phyloP scores from a whole-genome alignment of 1,140 invertebrate genomes.

The Orussus abietinus region DNA sequence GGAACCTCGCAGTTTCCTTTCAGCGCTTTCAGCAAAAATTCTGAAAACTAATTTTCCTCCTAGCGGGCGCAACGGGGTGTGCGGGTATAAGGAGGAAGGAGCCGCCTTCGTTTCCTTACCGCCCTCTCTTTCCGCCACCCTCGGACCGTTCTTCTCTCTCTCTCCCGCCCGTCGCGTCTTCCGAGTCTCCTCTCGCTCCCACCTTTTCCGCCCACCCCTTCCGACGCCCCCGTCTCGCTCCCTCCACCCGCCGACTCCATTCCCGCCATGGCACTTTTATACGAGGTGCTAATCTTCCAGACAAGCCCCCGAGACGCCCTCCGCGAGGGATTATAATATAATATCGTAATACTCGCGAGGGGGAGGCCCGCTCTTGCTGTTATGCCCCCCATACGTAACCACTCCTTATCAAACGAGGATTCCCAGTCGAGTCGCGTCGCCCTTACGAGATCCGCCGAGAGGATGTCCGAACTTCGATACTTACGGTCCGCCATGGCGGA shows the following conservation, averaged over 20 bases:
- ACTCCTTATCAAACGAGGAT: too few species aligned
- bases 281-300: conserved; percentile 53
- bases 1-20: conserved; percentile 49
- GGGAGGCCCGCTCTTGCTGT: too few species aligned
- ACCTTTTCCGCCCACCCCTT: conserved; percentile 13
- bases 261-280: conserved; percentile 48
- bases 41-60: conserved; percentile 52
- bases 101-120: conserved; percentile 12
- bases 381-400: too few species aligned
- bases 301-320: conserved; percentile 35
- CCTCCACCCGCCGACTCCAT: conserved; percentile 21
- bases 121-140: conserved; percentile 19
- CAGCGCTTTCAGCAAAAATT: conserved; percentile 51
- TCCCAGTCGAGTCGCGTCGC: too few species aligned
- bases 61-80: conserved; percentile 30
- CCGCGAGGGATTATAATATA: conserved; percentile 45
- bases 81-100: conserved; percentile 16
- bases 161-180: not conserved
- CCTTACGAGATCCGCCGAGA: too few species aligned
- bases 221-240: conserved; percentile 15
- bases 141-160: conserved; percentile 5
- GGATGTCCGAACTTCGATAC: too few species aligned
- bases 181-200: conserved; percentile 14
- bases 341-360: conserved; percentile 28
- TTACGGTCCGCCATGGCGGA: too few species aligned